A percentile compares a stretch with the other conserved stretches of the same genome.
phyloP scores from a whole-genome alignment of 2,888 invertebrate species.

The Plagodis dolabraria region DNA sequence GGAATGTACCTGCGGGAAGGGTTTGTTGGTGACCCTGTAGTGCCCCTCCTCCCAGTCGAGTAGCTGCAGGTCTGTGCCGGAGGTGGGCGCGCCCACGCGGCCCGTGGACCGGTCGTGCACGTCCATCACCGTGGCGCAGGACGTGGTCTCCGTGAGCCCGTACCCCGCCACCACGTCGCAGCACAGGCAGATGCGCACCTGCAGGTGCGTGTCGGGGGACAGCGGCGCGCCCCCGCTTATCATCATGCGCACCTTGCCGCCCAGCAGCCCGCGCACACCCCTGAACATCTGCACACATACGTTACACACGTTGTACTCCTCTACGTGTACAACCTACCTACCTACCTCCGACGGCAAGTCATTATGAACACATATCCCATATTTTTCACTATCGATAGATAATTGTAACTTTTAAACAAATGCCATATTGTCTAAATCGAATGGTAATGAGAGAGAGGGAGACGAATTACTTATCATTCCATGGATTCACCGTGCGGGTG shows the following conservation, averaged over 20 bases:
- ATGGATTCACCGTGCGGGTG: no score
- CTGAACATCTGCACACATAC: constrained; percentile 65
- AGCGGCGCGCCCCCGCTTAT: constrained; percentile 98
- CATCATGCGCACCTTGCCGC: constrained; percentile 94
- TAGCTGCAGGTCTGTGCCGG: constrained; percentile 92
- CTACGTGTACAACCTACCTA: no score
- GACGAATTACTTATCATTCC: no score
- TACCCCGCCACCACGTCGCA: constrained; percentile 96
- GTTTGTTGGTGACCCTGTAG: constrained; percentile 89
- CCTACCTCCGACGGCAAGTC: background rate
- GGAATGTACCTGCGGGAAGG: constrained; percentile 82
- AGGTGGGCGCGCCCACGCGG: constrained; percentile 94
- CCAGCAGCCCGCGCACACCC: constrained; percentile 89
- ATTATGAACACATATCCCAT: background rate
- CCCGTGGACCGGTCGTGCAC: constrained; percentile 87
- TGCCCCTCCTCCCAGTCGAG: constrained; percentile 92
- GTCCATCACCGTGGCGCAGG: constrained; percentile 95
- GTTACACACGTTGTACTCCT: background rate
- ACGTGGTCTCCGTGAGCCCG: constrained; percentile 98
- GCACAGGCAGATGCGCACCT: constrained; percentile 92
- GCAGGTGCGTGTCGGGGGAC: constrained; percentile 97
- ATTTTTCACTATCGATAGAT: no score
- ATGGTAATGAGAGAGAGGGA: no score
- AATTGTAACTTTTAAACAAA: no score
- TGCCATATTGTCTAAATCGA: no score